These are phyloP conservation scores for Odontomachus brunneus DNA, from an alignment of 1,140 invertebrate genomes.

Conservation along the genomic window DNA sequence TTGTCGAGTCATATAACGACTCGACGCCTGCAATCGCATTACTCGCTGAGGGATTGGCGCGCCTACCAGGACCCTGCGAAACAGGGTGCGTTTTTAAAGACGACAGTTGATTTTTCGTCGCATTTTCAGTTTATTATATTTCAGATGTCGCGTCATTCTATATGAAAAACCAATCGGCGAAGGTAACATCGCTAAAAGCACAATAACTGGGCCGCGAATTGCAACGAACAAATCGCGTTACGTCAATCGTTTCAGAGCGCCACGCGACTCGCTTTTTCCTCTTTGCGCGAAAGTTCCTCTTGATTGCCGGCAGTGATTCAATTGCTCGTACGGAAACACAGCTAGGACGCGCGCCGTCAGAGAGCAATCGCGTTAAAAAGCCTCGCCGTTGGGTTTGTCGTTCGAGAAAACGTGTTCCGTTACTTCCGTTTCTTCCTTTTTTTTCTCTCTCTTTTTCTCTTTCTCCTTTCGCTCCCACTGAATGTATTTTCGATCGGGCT, in stretches of 20 bases:
- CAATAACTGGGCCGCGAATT: constrained; percentile 63
- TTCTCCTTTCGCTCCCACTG: not conserved
- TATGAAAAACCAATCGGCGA: constrained; percentile 57
- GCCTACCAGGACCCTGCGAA: no score
- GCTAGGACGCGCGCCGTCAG: constrained; percentile 52
- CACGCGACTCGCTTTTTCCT: constrained; percentile 53
- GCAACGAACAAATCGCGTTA: constrained; percentile 59
- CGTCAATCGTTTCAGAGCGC: constrained; percentile 49
- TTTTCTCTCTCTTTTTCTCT: not conserved
- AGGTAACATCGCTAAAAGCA: constrained; percentile 50
- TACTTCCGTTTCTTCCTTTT: constrained; percentile 7
- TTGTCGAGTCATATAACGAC: not conserved
- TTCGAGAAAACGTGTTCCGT: constrained; percentile 47
- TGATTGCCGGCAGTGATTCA: constrained; percentile 63
- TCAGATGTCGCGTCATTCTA: constrained; percentile 22
- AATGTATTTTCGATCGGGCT: constrained; percentile 57
- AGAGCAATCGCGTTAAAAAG: constrained; percentile 63
- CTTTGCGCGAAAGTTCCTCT: constrained; percentile 59
- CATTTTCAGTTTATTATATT: constrained; percentile 47
- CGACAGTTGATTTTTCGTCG: constrained; percentile 31
- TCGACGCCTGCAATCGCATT: constrained; percentile 2
- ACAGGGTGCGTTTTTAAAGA: no score
- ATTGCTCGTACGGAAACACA: constrained; percentile 61
- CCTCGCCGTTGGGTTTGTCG: constrained; percentile 52
- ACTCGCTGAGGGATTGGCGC: no score